Percentiles rank a stretch among this genome's conserved stretches.
These are phyloP conservation scores for Andrena trimmerana DNA, from an alignment of 2,888 invertebrate species.

Conservation along the genomic window DNA sequence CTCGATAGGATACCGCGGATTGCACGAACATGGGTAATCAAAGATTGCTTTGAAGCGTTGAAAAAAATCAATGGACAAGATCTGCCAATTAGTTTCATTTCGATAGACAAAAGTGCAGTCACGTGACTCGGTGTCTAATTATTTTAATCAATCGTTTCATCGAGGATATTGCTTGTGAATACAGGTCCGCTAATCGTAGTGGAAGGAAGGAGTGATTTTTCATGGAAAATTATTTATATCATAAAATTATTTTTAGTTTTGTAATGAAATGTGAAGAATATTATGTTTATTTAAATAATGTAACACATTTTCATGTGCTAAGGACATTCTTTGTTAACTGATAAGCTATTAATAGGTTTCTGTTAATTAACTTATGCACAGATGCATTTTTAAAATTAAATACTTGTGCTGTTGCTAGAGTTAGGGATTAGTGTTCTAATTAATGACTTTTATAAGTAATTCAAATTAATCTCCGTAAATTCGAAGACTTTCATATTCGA, in stretches of 20 bases:
- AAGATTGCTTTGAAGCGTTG: neutral
- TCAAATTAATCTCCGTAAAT: neutral
- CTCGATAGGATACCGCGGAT: constrained; percentile 28
- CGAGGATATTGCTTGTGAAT: neutral
- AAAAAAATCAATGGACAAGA: neutral
- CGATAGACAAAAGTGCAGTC: neutral
- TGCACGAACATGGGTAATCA: neutral
- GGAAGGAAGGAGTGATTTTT: neutral
- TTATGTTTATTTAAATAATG: neutral
- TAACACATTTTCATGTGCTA: constrained; percentile 5
- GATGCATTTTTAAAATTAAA: neutral
- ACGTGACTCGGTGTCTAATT: neutral
- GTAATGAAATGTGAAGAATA: neutral
- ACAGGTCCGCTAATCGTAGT: neutral
- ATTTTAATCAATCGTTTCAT: constrained; percentile 4
- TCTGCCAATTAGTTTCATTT: neutral
- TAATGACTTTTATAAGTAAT: neutral
- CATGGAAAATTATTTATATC: neutral
- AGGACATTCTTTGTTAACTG: constrained; percentile 2
- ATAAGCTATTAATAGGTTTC: neutral
- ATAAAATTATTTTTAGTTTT: neutral
- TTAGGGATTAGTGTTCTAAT: no score
- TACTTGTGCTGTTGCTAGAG: neutral
- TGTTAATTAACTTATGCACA: neutral
- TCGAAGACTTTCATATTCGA: neutral